Conservation (phyloP, 2,113 vertebrate genomes). For the Takifugu bimaculatus region DNA sequence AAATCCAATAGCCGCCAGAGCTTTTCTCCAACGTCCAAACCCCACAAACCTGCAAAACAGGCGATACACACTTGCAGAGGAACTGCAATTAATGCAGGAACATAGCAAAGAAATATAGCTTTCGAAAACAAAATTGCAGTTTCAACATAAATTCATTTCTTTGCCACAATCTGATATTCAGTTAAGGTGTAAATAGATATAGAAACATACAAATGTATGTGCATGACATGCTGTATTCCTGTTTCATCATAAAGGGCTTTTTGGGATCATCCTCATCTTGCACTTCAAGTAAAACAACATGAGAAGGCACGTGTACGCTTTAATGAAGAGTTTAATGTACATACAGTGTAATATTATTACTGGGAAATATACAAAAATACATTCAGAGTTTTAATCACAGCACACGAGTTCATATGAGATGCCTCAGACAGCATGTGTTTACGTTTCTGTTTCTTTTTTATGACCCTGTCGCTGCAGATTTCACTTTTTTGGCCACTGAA, state of each 20-base stretch:
- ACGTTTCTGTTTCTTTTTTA: slow-evolving; percentile 40
- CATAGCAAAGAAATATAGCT: too few species aligned
- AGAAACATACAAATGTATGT: slow-evolving; percentile 55
- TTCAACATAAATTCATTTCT: neutral
- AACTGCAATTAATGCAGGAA: too few species aligned
- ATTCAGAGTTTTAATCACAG: slow-evolving; percentile 26
- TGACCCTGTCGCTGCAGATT: slow-evolving; percentile 12
- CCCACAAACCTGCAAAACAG: too few species aligned
- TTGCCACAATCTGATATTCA: slow-evolving; percentile 11
- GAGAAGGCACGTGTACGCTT: slow-evolving; percentile 34
- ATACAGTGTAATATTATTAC: slow-evolving; percentile 58
- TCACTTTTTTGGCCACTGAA: slow-evolving; percentile 25
- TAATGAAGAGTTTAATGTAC: slow-evolving; percentile 51
- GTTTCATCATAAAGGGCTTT: slow-evolving; percentile 62
- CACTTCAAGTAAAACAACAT: slow-evolving; percentile 32
- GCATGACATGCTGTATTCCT: slow-evolving; percentile 55
- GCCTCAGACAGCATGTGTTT: slow-evolving; percentile 60
- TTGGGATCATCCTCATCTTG: slow-evolving; percentile 47
- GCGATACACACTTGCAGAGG: too few species aligned
- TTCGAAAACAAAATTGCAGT: too few species aligned
- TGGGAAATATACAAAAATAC: slow-evolving; percentile 16
- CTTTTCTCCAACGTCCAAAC: too few species aligned
- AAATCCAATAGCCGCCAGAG: too few species aligned
- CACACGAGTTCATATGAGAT: slow-evolving; percentile 30
- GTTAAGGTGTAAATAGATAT: slow-evolving; percentile 25